These are phyloP conservation scores for Argyrosomus regius DNA, from an alignment of 2,797 vertebrate species.

Conservation along the genomic window DNA sequence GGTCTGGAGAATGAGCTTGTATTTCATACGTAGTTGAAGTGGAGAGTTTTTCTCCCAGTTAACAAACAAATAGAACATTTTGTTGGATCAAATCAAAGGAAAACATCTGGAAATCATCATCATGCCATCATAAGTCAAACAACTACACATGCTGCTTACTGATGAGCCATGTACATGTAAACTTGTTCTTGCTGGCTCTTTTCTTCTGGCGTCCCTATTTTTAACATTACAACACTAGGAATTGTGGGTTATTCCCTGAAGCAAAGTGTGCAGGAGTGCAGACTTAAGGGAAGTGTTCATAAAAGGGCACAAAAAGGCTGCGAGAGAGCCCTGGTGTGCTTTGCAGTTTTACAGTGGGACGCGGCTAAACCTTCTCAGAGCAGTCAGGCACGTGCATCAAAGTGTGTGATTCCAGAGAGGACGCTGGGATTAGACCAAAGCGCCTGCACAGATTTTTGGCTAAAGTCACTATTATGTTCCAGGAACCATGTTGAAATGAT, in stretches of 20 bases:
- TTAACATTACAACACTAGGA: slow-evolving; percentile 14
- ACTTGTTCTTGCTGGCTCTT: slow-evolving; percentile 3
- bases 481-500: not conserved
- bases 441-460: not conserved
- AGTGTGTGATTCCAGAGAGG: not conserved
- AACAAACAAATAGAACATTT: not conserved
- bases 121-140: slow-evolving; percentile 6
- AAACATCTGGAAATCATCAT: slow-evolving; percentile 27
- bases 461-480: not conserved
- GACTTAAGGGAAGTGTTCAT: slow-evolving; percentile 17
- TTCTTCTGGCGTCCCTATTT: slow-evolving; percentile 21
- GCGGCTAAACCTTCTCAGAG: slow-evolving; percentile 6
- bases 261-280: slow-evolving; percentile 23
- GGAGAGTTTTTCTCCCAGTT: not conserved
- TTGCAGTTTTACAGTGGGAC: not conserved
- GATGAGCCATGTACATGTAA: slow-evolving; percentile 8
- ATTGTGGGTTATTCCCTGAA: slow-evolving; percentile 28
- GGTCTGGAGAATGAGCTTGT: not conserved
- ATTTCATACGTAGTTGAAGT: not conserved
- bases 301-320: not conserved
- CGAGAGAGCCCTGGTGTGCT: not conserved
- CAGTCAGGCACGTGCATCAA: not conserved
- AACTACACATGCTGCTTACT: slow-evolving; percentile 1
- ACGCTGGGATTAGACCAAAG: not conserved
- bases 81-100: not conserved